phyloP scores from a whole-genome alignment of 2,797 vertebrate species.

The Chelonia mydas region DNA sequence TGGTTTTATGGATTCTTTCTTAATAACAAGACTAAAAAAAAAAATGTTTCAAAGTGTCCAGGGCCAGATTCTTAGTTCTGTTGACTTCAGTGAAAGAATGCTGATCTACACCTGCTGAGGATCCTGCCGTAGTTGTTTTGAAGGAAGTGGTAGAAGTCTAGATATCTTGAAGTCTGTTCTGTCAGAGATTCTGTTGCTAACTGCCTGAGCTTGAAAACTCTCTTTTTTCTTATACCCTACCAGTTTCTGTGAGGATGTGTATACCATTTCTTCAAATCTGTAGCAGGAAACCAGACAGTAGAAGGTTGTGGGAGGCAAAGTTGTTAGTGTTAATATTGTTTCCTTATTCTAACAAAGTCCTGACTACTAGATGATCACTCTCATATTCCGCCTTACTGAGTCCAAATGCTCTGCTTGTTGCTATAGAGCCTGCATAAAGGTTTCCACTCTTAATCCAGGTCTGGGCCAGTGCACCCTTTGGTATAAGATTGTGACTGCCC shows the following conservation, averaged over 20 bases:
- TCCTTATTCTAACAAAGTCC: neutral
- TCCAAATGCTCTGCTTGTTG: neutral
- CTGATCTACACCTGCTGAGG: slow-evolving; percentile 11
- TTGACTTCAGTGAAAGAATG: neutral
- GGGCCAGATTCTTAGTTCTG: slow-evolving; percentile 18
- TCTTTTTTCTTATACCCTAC: neutral
- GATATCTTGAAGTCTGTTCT: neutral
- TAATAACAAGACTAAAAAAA: slow-evolving; percentile 50
- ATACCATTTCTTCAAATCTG: neutral
- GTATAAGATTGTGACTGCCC: neutral
- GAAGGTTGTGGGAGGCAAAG: neutral
- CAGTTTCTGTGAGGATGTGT: neutral
- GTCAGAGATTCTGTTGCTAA: slow-evolving; percentile 20
- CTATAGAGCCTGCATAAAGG: neutral
- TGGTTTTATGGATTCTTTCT: slow-evolving; percentile 29
- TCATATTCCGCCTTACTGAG: neutral
- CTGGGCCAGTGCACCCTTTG: neutral
- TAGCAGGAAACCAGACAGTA: neutral
- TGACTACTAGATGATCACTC: neutral
- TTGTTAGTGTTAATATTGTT: neutral
- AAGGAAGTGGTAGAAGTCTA: neutral
- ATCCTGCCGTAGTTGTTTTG: slow-evolving; percentile 30
- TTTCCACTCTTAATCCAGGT: neutral
- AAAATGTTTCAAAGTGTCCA: slow-evolving; percentile 24
- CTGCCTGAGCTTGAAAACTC: slow-evolving; percentile 10